phyloP scores from a whole-genome alignment of 2,113 vertebrate genomes.

The Leucoraja erinaceus region DNA sequence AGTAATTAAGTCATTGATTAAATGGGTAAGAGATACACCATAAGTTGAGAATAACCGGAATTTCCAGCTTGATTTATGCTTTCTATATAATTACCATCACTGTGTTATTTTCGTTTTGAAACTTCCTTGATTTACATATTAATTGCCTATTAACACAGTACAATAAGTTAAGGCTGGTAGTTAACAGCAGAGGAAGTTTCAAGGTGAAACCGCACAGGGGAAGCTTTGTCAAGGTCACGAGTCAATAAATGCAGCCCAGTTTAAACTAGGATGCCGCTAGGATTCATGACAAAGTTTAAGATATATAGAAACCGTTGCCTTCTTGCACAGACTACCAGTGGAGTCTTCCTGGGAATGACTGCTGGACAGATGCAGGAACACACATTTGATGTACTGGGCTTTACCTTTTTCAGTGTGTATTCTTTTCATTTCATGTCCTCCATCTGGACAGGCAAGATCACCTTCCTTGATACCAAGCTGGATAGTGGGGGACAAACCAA shows the following conservation, averaged over 20 bases:
- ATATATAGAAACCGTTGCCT: not conserved
- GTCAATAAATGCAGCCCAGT: not conserved
- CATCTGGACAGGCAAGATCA: constrained; percentile 88
- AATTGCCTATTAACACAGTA: not conserved
- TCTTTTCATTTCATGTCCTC: constrained; percentile 86
- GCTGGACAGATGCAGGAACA: too few relatives aligned
- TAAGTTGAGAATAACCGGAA: not conserved
- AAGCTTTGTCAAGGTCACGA: not conserved
- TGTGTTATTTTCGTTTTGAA: too few relatives aligned
- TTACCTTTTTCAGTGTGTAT: constrained; percentile 94
- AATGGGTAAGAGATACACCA: too few relatives aligned
- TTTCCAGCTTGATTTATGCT: not conserved
- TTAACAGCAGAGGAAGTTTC: not conserved
- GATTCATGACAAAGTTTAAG: not conserved
- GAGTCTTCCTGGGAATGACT: too few relatives aligned
- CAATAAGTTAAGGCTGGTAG: not conserved
- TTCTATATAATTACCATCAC: not conserved
- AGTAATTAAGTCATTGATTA: not conserved
- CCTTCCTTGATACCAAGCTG: constrained; percentile 91
- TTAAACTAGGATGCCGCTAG: not conserved
- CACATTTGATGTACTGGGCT: not conserved
- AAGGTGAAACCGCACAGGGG: not conserved
- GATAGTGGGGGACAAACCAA: constrained; percentile 90
- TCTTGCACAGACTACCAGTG: too few relatives aligned
- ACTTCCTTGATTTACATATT: not conserved